Evolutionary conservation across 2,113 vertebrate species (phyloP).

Genomic region (Garra rufa): DNA sequence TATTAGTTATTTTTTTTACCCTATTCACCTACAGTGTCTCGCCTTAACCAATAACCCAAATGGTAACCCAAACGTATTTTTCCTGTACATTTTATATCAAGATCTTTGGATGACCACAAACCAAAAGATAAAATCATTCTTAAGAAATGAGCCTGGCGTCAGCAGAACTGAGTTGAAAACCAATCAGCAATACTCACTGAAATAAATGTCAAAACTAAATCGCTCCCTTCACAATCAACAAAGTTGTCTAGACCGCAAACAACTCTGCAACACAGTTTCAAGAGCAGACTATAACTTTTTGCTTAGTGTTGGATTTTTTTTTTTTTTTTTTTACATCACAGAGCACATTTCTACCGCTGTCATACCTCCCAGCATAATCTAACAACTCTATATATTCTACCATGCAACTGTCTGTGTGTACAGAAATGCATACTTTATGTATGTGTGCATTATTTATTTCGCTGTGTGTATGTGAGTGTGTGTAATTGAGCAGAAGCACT

Average conservation of each 20-base stretch:
- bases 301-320: not conserved
- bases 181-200: not conserved
- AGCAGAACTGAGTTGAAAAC: too few relatives aligned
- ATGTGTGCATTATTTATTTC: conserved; percentile 26
- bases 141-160: not conserved
- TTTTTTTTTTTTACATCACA: not conserved
- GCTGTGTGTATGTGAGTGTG: conserved; percentile 25
- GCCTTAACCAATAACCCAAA: too few relatives aligned
- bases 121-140: not conserved
- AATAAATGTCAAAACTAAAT: not conserved
- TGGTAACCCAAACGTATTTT: too few relatives aligned
- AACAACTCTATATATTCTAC: not conserved
- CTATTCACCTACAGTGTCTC: too few relatives aligned
- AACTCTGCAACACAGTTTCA: not conserved
- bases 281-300: not conserved
- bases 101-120: not conserved
- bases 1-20: too few relatives aligned
- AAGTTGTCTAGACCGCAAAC: not conserved
- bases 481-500: conserved; percentile 52
- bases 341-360: not conserved
- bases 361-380: not conserved
- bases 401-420: not conserved
- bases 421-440: conserved; percentile 11
- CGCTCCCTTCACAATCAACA: not conserved
- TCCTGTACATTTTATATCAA: not conserved